Evolutionary conservation across 2,888 invertebrate genomes (phyloP), one percentile per base, ranked within the genome.

Genomic region (Parapristionchus giblindavisi): DNA sequence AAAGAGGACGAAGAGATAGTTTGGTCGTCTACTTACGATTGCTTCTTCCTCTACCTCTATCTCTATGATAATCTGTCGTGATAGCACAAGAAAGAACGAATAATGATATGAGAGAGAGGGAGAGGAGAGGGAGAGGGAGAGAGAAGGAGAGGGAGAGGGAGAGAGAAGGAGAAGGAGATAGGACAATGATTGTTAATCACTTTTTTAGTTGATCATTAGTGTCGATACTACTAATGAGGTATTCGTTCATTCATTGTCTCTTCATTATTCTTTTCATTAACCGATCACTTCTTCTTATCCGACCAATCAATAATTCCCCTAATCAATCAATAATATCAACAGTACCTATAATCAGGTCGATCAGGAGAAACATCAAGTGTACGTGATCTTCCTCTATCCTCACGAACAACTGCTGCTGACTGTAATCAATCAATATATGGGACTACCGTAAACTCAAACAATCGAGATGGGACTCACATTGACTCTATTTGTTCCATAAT

Each of bases 1-100:
- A 14, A 32, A 24, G 65, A 48, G 21, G 40, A 60, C 29, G 1
- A 34, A n/a, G 29, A 36, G 48, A 68, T 68, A 21, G 68, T 68
- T 68, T 68, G 68, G 68, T n/a, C 68, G 68, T 34, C 68, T 34
- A 36, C 68, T 68, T 68, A 68, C 51, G 52, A 56, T 32, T 43
- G 34, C 63, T 65, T 65, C 52, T 65, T 43, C 43, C 43, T 29
- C 14, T 11, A 29, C 17, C 63, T 24, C 63, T n/a, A n/a, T n/a
- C n/a, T n/a, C 48, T 48, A 48, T 68, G 68, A 68, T 68, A 34
- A 68, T 48, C 68, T 52, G 36, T 52, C 29, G 27, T 29, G 32
- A 24, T 32, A 27, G 4, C 63, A 29, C 63, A n/a, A n/a, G n/a
- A n/a, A n/a, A n/a, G n/a, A n/a, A n/a, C n/a, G n/a, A n/a, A n/a